Percentiles rank a stretch among this genome's conserved stretches.
phyloP scores from a whole-genome alignment of 2,797 vertebrate genomes.

The Benthosema pterotum region DNA sequence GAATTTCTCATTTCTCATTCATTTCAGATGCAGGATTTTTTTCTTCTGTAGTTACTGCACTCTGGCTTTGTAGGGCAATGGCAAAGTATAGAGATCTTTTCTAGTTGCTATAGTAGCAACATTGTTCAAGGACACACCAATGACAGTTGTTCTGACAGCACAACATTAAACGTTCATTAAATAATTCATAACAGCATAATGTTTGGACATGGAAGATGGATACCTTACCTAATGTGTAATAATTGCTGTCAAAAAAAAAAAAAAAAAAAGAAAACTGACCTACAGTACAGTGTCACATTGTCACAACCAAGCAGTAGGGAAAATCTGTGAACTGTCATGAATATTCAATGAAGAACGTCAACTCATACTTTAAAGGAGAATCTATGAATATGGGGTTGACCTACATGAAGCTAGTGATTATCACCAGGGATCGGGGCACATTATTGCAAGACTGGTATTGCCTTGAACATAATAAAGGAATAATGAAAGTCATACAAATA shows the following conservation, averaged over 20 bases:
- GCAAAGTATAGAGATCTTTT: no score
- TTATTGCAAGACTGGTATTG: constrained; percentile 21
- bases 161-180: no score
- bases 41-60: no score
- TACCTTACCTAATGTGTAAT: not conserved
- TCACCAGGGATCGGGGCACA: constrained; percentile 36
- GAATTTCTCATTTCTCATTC: no score
- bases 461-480: constrained; percentile 4
- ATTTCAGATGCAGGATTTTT: no score
- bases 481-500: constrained; percentile 17
- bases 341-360: constrained; percentile 1
- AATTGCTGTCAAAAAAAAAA: not conserved
- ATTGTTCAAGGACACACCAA: no score
- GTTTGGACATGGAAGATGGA: no score
- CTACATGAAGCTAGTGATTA: constrained; percentile 24
- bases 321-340: not conserved
- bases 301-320: not conserved
- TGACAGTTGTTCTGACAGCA: not conserved
- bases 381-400: not conserved
- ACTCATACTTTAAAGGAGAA: not conserved
- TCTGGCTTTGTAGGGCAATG: no score
- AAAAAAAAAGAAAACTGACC: not conserved
- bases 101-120: no score
- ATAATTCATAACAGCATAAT: no score
- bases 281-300: not conserved